Evolutionary conservation across 2,888 invertebrate species (phyloP).

Genomic region (Dryadula phaetusa): DNA sequence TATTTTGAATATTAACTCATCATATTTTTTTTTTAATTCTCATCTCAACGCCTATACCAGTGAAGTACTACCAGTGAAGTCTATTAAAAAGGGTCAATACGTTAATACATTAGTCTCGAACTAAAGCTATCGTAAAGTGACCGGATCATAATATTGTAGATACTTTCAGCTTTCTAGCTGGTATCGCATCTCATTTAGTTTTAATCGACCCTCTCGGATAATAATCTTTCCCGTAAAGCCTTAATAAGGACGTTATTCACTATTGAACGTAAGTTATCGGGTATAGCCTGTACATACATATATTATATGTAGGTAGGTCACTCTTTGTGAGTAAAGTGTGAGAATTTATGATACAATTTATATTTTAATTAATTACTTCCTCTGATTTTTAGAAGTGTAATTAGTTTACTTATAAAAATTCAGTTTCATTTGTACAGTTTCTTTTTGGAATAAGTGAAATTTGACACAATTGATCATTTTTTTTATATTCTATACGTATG

Average conservation of each 20-base stretch:
- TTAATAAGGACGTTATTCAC: conserved; percentile 45
- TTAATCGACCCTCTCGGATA: conserved; percentile 52
- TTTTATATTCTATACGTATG: no score
- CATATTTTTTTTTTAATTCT: no score
- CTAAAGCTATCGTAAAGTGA: conserved; percentile 49
- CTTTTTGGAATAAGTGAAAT: background rate
- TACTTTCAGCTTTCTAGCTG: conserved; percentile 51
- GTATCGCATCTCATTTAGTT: conserved; percentile 56
- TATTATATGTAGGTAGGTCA: background rate
- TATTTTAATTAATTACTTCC: background rate
- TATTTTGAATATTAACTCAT: no score
- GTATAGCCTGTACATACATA: background rate
- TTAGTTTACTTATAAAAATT: no score
- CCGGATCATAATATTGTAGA: conserved; percentile 50
- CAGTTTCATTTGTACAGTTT: background rate
- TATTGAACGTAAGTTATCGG: conserved; percentile 31
- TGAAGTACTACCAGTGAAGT: no score
- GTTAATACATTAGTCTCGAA: conserved; percentile 17
- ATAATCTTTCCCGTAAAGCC: conserved; percentile 47
- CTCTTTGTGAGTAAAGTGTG: background rate
- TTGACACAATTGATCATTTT: background rate
- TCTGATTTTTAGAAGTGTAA: background rate
- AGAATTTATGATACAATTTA: conserved; percentile 1
- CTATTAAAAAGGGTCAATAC: background rate
- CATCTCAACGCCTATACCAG: no score